Evolutionary conservation across 2,888 invertebrate species (phyloP).

Genomic region (Amblyjoppa proteus): DNA sequence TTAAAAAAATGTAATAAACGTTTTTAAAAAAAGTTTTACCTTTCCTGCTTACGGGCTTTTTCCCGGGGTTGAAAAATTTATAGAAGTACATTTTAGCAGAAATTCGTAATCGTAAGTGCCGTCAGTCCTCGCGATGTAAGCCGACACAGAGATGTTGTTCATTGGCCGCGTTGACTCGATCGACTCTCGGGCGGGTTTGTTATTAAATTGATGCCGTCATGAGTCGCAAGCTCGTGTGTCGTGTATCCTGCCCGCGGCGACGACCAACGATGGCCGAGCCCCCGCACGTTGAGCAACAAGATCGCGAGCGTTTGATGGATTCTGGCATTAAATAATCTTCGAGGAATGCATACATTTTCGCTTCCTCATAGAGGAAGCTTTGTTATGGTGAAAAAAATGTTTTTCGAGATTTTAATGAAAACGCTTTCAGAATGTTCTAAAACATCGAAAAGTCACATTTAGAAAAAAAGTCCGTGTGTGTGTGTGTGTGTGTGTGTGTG

Average conservation of each 20-base stretch:
- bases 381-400: too few relatives aligned
- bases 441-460: too few relatives aligned
- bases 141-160: conserved; percentile 8
- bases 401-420: too few relatives aligned
- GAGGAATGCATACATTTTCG: neutral
- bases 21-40: too few relatives aligned
- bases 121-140: neutral
- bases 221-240: conserved; percentile 45
- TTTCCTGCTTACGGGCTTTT: too few relatives aligned
- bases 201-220: conserved; percentile 62
- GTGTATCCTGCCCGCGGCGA: conserved; percentile 1
- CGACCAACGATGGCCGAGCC: conserved; percentile 27
- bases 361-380: too few relatives aligned
- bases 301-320: neutral
- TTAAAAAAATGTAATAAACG: neutral
- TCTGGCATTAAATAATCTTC: neutral
- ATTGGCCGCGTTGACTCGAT: conserved; percentile 27
- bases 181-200: conserved; percentile 56
- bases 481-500: too few relatives aligned
- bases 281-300: conserved; percentile 6
- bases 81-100: neutral
- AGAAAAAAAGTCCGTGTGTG: too few relatives aligned
- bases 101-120: neutral
- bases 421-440: too few relatives aligned
- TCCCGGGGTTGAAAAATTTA: neutral